phyloP scores from a whole-genome alignment of 2,113 vertebrate genomes.

The Recurvirostra avosetta region DNA sequence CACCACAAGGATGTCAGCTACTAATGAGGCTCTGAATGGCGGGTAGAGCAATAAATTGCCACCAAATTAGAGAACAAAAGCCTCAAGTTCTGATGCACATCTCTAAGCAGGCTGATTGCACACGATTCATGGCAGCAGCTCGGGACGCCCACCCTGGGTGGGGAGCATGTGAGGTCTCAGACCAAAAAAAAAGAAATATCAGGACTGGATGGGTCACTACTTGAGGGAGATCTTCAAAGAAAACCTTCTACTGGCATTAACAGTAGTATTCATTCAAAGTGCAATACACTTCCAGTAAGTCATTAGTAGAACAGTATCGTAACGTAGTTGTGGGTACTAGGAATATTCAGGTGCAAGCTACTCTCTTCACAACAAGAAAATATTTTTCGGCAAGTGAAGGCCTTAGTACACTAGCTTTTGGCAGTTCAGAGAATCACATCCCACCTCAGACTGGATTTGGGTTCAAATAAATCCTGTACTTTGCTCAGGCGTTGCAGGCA shows the following conservation, averaged over 20 bases:
- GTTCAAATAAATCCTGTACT: background rate
- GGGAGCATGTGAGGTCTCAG: fast-evolving
- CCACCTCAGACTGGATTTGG: background rate
- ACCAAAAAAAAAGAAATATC: no score
- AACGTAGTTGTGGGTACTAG: fast-evolving
- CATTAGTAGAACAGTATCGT: fast-evolving
- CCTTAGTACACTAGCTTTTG: fast-evolving
- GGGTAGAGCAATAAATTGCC: background rate
- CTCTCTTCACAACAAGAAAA: background rate
- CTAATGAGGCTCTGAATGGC: background rate
- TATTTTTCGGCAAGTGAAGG: background rate
- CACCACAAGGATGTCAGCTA: background rate
- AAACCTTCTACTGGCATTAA: background rate
- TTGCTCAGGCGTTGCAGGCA: fast-evolving
- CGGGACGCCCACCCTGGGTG: background rate
- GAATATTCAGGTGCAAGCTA: background rate
- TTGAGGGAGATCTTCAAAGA: background rate
- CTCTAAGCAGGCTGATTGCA: background rate
- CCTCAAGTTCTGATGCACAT: background rate
- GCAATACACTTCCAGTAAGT: fast-evolving
- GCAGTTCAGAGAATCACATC: background rate
- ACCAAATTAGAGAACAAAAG: background rate
- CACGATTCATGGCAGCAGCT: background rate
- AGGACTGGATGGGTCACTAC: fast-evolving
- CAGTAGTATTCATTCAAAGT: fast-evolving